Percentiles rank a stretch among this genome's conserved stretches.
Conservation (phyloP, 30 jellyfish, hydroid and myxozoan species). For the Cassiopea andromeda region DNA sequence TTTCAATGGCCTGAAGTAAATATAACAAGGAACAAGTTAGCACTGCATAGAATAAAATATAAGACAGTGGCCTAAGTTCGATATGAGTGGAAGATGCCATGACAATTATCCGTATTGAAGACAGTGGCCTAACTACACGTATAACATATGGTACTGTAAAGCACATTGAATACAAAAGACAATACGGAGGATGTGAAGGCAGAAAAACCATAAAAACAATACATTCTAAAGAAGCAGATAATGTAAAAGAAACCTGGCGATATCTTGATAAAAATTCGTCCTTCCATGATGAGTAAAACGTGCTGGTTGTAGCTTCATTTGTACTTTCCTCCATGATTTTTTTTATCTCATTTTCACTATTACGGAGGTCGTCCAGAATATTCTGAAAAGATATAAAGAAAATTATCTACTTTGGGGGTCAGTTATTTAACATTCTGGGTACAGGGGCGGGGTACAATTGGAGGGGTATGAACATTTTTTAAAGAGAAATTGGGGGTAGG, state of each 20-base stretch:
- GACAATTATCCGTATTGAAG: too few species aligned
- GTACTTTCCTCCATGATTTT: constrained; percentile 21
- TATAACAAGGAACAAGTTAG: not conserved
- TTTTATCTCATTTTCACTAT: not conserved
- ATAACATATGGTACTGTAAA: too few species aligned
- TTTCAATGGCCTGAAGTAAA: constrained; percentile 53
- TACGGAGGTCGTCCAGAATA: constrained; percentile 44
- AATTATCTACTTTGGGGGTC: too few species aligned
- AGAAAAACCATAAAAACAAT: not conserved
- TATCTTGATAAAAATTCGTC: constrained; percentile 49
- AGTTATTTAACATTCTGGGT: too few species aligned
- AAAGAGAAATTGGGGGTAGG: too few species aligned
- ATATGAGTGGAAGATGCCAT: too few species aligned
- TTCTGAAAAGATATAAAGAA: constrained; percentile 9
- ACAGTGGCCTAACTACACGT: too few species aligned
- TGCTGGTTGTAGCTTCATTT: constrained; percentile 16
- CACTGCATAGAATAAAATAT: too few species aligned
- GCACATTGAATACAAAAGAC: not conserved
- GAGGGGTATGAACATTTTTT: too few species aligned
- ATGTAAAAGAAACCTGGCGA: constrained; percentile 49
- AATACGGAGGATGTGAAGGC: too few species aligned
- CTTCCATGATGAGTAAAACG: constrained; percentile 63
- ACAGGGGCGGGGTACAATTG: too few species aligned
- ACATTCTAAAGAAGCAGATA: not conserved
- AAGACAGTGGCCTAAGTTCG: too few species aligned